Base-by-base conservation (phyloP, 2,797 vertebrate species). In the Gymnocypris eckloni region DNA sequence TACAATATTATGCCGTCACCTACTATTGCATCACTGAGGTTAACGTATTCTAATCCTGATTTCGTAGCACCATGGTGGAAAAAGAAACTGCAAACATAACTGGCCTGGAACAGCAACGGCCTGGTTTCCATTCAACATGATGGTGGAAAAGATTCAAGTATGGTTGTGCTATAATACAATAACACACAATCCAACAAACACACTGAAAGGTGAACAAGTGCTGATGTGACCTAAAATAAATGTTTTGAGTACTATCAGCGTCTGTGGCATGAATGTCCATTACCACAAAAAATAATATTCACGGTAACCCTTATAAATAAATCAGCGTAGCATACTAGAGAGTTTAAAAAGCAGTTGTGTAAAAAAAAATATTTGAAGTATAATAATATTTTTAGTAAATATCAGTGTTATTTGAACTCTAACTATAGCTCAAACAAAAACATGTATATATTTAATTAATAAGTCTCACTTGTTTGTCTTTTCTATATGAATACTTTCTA, bases 1-100 rank as follows among this genome's bases (percentile, higher is more conserved):
- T n/a, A 67, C 28, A 81, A 81, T 16, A 81, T 25, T 45, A 48
- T 13, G 16, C 43, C 0, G 7, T 52, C 64, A 8, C 37, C 54
- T 52, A 54, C 79, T 13, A 22, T 33, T 64, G n/a, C 79, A 67
- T 80, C 43, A 48, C 78, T 80, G 25, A 69, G 43, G 45, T 81
- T 39, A 81, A 69, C 12, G 45, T 37, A 69, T n/a, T 69, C 28
- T 50, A n/a, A 81, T 39, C 11, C 43, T 70, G 20, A 22, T 70
- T 69, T 70, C 25, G 41, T 20, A 22, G 64, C 28, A 52, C 48
- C 45, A 37, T 64, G 37, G 43, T 81, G 79, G 79, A 81, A 81
- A 81, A 81, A 54, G 64, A 70, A 81, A 81, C 79, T 8, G 4
- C 20, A 69, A 2, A 15, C 43, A 1, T 52, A 54, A 81, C 64